A percentile compares a stretch with the other conserved stretches of the same genome.
phyloP scores from a whole-genome alignment of 2,797 vertebrate species.

The Hapalemur alaotrensis region DNA sequence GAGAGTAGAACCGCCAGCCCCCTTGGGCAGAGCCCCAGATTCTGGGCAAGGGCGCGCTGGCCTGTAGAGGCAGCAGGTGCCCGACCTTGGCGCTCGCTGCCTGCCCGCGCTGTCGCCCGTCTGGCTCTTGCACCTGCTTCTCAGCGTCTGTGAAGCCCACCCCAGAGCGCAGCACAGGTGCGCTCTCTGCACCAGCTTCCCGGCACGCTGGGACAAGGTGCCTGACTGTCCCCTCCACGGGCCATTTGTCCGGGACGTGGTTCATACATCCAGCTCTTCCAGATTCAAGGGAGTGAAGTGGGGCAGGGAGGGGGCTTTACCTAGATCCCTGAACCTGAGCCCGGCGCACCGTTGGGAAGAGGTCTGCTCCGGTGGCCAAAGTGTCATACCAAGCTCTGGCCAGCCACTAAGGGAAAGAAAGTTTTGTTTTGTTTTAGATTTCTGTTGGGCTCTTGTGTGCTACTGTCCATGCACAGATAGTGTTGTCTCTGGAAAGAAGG shows the following conservation, averaged over 20 bases:
- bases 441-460: background rate
- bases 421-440: background rate
- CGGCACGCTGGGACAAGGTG: fast-evolving
- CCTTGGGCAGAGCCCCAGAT: fast-evolving
- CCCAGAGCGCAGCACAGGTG: background rate
- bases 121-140: background rate
- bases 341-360: background rate
- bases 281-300: background rate
- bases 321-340: background rate
- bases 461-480: background rate
- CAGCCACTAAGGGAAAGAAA: background rate
- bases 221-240: fast-evolving
- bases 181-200: background rate
- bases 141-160: too few species aligned
- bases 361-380: fast-evolving
- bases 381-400: fast-evolving
- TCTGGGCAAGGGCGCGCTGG: fast-evolving
- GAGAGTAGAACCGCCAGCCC: background rate
- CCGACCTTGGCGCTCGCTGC: background rate
- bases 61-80: fast-evolving
- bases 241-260: background rate
- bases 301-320: too few species aligned
- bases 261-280: background rate
- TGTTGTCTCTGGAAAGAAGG: background rate
- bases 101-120: fast-evolving